These are phyloP conservation scores for Brachynemurus nebulosus DNA, from an alignment of 2,888 invertebrate species.

Conservation along the genomic window DNA sequence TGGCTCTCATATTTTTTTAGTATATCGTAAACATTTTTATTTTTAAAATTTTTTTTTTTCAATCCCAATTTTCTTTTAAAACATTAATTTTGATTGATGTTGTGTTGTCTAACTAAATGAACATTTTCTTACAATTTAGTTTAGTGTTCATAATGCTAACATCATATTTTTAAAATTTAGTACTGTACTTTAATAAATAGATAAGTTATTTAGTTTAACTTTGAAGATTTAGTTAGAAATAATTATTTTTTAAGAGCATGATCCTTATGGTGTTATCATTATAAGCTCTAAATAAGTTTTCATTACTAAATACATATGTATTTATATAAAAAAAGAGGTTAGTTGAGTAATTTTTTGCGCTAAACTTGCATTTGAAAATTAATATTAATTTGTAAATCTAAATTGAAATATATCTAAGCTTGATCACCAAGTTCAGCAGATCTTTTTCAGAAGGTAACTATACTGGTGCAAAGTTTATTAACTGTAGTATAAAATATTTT, in stretches of 20 bases:
- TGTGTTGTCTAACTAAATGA: not conserved
- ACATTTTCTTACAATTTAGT: conserved; percentile 1
- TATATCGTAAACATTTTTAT: conserved; percentile 1
- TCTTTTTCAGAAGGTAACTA: too few species aligned
- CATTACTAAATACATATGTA: not conserved
- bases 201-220: too few species aligned
- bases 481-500: too few species aligned
- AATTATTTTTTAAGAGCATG: not conserved
- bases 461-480: too few species aligned
- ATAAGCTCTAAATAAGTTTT: not conserved
- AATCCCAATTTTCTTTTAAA: not conserved
- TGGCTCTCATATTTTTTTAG: not conserved
- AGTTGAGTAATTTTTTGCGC: too few species aligned
- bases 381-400: too few species aligned
- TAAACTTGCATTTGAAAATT: too few species aligned
- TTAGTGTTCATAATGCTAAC: not conserved
- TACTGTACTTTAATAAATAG: not conserved
- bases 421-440: too few species aligned
- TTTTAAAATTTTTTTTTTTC: not conserved
- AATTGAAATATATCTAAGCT: too few species aligned
- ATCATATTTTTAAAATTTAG: not conserved
- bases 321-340: not conserved
- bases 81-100: not conserved
- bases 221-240: too few species aligned
- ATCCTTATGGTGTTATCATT: not conserved